phyloP scores from a whole-genome alignment of 2,888 invertebrate species.

The Hylaea fasciaria region DNA sequence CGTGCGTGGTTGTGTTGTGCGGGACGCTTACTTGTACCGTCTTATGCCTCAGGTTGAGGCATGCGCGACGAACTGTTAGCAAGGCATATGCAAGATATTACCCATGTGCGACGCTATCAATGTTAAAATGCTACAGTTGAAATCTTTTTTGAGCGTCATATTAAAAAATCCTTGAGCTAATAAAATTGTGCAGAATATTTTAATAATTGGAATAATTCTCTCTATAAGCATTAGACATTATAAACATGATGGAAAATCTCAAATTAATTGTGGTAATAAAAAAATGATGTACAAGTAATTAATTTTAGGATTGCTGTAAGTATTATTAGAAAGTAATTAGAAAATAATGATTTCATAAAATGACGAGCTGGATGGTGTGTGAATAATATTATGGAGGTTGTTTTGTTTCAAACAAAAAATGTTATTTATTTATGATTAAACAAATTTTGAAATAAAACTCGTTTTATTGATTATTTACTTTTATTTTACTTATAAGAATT shows the following conservation, averaged over 20 bases:
- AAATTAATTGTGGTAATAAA: slow-evolving; percentile 82
- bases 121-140: slow-evolving; percentile 8
- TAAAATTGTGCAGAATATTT: slow-evolving; percentile 56
- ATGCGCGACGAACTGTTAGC: too few relatives aligned
- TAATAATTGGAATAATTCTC: slow-evolving; percentile 78
- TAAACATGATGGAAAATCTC: slow-evolving; percentile 76
- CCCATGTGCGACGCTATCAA: slow-evolving; percentile 5
- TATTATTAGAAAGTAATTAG: slow-evolving; percentile 84
- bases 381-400: slow-evolving; percentile 83
- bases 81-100: background rate
- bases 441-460: slow-evolving; percentile 79
- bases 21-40: too few relatives aligned
- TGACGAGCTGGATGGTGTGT: slow-evolving; percentile 80
- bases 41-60: too few relatives aligned
- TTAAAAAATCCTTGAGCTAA: slow-evolving; percentile 49
- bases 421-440: slow-evolving; percentile 85
- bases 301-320: slow-evolving; percentile 82
- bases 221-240: slow-evolving; percentile 76
- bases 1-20: too few relatives aligned
- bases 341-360: slow-evolving; percentile 80
- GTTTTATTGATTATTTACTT: slow-evolving; percentile 41
- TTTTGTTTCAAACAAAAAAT: slow-evolving; percentile 84
- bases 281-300: slow-evolving; percentile 79
- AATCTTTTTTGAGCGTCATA: slow-evolving; percentile 29
- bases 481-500: too few relatives aligned